Evolutionary conservation across 2,888 invertebrate genomes (phyloP), one percentile per base, ranked within the genome.

Genomic region (Tanypteryx hageni): DNA sequence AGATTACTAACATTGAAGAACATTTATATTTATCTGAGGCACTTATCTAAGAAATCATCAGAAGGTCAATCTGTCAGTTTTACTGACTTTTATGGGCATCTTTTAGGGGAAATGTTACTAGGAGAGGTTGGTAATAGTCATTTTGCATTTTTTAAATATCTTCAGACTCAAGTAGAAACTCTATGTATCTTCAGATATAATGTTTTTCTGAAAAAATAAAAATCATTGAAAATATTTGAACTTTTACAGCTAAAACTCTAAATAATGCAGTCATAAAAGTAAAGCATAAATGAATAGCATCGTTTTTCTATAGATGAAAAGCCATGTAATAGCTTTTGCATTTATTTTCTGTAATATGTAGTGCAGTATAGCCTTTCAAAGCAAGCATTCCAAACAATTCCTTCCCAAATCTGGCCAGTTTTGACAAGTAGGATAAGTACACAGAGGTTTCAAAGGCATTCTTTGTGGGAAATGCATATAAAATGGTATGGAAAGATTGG

Each of bases 1-100:
- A 94, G 94, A 94, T 92, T 94, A 44, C 93, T 95, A 8, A 94
- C 94, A 11, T 94, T 95, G 0, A 27, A 76, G 10, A 76, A 76
- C 27, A 27, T 27, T 27, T 27, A 22, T 22, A 76, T 76, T 27
- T 76, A 76, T 10, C 1, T 76, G 22, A 27, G 76, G 18, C 76
- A 76, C 7, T 10, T 76, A 8, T 11, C 27, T 93, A 59, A 91
- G 18, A 95, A 95, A 27, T n/a, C 27, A 76, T 76, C 76, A 27
- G 22, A 76, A 11, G 76, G 76, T 13, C 76, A 76, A 27, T 27
- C 76, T 76, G 27, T 76, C 11, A 76, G 76, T 76, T 76, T 76
- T 27, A 76, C 76, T 10, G 76, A 76, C 22, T 10, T 76, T 27
- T 76, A 76, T 27, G 76, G 76, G 13, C 76, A 76, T 27, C 22